Base-by-base conservation (phyloP, 2,113 vertebrate species). In the Macaca mulatta region DNA sequence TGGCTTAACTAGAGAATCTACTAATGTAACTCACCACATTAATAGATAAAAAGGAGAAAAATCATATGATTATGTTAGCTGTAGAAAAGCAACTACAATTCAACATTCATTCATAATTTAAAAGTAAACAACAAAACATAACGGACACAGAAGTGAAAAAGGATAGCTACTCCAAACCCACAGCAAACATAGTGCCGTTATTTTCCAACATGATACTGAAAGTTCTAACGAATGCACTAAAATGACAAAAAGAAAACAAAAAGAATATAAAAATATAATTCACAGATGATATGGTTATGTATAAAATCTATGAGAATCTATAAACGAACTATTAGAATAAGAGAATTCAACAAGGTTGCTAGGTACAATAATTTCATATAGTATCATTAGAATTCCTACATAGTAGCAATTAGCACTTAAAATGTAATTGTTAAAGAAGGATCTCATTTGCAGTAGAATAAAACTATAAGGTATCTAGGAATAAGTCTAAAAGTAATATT, bases 41-140 rank as follows among this genome's bases (percentile, higher is more conserved):
- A 97, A 57, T 50, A 92, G 95, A 61, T 52, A 70, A 90, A 94
- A 93, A 89, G 50, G 4, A 82, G 80, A 59, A 90, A 94, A 96
- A 59, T 2, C 57, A 86, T 52, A 27, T 43, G 72, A 85, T 75
- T 57, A 61, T 81, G 22, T 93, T 82, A 70, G 48, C 43, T 92
- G 40, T 80, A 90, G 57, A 85, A 77, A 87, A 85, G 13, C 23
- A 92, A 94, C 22, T 83, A 75, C 81, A 83, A 89, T 78, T 92
- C 32, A 82, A 77, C 18, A 93, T 4, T 2, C 30, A 69, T 77
- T 93, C 89, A 89, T 74, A 67, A 84, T 78, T 94, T 89, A 59
- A 93, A 93, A 94, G 55, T 2, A 91, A 84, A 94, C n/a, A 74
- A 89, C 20, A 89, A 94, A 92, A 81, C 25, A 85, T n/a, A 97